Conservation (phyloP, 2,888 invertebrate species). For the Melipona bicolor region DNA sequence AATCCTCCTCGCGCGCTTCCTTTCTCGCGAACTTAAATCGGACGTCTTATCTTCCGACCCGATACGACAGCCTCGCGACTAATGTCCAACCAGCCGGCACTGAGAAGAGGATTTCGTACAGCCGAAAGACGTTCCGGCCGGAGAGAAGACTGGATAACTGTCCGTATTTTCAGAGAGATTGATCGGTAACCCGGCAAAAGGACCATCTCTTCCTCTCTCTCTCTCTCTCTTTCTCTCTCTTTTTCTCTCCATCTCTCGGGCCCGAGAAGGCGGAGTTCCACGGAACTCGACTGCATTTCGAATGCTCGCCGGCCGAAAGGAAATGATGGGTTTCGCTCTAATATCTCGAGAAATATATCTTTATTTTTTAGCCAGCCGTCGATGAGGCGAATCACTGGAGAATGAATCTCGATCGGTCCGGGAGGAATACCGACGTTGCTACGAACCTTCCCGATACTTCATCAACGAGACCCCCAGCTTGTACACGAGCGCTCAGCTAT, state of each 20-base stretch:
- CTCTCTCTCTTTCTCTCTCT: background rate
- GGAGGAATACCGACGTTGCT: background rate
- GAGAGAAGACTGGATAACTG: slow-evolving; percentile 65
- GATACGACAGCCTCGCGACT: slow-evolving; percentile 73
- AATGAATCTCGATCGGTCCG: background rate
- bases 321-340: slow-evolving; percentile 47
- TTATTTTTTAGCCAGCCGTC: slow-evolving; percentile 31
- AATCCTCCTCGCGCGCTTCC: slow-evolving; percentile 64
- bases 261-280: slow-evolving; percentile 21
- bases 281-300: slow-evolving; percentile 28
- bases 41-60: slow-evolving; percentile 68
- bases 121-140: slow-evolving; percentile 37
- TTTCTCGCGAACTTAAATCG: slow-evolving; percentile 71
- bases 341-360: slow-evolving; percentile 42
- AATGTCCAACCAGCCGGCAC: slow-evolving; percentile 67
- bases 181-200: slow-evolving; percentile 63
- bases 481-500: background rate
- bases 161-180: slow-evolving; percentile 69
- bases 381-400: slow-evolving; percentile 30
- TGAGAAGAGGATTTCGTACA: slow-evolving; percentile 62
- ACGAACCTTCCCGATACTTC: slow-evolving; percentile 38
- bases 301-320: slow-evolving; percentile 34
- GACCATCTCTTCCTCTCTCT: slow-evolving; percentile 16
- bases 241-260: background rate
- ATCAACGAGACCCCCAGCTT: slow-evolving; percentile 22